These are phyloP conservation scores for Labeo calbasu DNA, from an alignment of 2,797 vertebrate genomes.

Conservation along the genomic window DNA sequence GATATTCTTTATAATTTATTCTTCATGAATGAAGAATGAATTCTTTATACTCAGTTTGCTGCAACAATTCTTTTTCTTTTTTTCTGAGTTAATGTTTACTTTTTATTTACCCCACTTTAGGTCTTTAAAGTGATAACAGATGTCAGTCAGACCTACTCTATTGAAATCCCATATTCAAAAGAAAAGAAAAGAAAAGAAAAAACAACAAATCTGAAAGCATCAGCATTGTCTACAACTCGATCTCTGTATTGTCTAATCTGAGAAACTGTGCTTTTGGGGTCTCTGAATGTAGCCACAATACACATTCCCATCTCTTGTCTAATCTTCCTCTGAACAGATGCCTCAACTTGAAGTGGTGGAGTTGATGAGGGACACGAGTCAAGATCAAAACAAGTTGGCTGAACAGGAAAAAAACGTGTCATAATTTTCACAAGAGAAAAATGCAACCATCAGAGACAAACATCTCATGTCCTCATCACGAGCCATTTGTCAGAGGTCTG, in stretches of 20 bases:
- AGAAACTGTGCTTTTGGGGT: conserved; percentile 68
- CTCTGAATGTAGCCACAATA: conserved; percentile 82
- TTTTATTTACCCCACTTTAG: background rate
- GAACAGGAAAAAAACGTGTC: conserved; percentile 54
- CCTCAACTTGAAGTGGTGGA: conserved; percentile 71
- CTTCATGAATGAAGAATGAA: background rate
- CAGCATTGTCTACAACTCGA: conserved; percentile 70
- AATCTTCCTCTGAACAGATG: conserved; percentile 71
- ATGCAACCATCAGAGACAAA: conserved; percentile 51
- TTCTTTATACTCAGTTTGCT: background rate
- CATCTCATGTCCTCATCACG: conserved; percentile 54
- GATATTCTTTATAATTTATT: background rate
- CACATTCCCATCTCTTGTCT: conserved; percentile 71
- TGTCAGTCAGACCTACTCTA: conserved; percentile 14
- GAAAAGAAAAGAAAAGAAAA: background rate
- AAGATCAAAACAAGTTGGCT: conserved; percentile 60
- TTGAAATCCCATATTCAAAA: conserved; percentile 4
- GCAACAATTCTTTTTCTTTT: background rate
- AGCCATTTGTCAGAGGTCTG: conserved; percentile 49
- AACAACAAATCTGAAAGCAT: conserved; percentile 63
- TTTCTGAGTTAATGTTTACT: background rate
- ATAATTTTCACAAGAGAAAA: conserved; percentile 61
- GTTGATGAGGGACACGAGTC: conserved; percentile 57
- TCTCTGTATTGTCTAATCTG: conserved; percentile 74
- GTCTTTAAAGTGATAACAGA: background rate